Evolutionary conservation across 1,140 invertebrate species (phyloP).

Genomic region (Monochamus saltuarius): DNA sequence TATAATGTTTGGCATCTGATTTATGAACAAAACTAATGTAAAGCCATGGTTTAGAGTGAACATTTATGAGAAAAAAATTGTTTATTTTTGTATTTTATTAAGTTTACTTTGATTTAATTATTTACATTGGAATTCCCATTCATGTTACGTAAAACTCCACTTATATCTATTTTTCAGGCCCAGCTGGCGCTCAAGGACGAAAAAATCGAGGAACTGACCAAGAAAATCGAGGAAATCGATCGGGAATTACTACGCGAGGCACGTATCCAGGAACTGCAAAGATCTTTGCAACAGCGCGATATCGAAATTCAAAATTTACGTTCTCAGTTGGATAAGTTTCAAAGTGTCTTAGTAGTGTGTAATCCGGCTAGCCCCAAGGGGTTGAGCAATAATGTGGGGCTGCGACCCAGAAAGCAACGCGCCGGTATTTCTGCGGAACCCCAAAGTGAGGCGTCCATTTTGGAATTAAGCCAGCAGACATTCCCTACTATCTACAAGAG

Average conservation of each 20-base stretch:
- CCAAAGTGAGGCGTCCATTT: conserved; percentile 72
- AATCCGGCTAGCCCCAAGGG: conserved; percentile 50
- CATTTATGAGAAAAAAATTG: too few species aligned
- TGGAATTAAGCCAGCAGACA: conserved; percentile 74
- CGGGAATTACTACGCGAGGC: conserved; percentile 53
- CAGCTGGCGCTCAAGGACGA: conserved; percentile 53
- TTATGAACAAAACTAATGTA: too few species aligned
- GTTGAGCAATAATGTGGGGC: conserved; percentile 33
- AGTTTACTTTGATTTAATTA: too few species aligned
- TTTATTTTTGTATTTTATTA: too few species aligned
- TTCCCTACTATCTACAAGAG: conserved; percentile 78
- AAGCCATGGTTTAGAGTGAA: too few species aligned
- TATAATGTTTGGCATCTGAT: too few species aligned
- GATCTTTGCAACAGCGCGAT: conserved; percentile 67
- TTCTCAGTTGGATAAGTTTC: conserved; percentile 91
- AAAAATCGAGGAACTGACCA: conserved; percentile 72
- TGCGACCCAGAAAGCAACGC: conserved; percentile 68
- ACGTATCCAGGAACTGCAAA: conserved; percentile 72
- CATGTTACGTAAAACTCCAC: neutral
- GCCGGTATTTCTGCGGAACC: conserved; percentile 94
- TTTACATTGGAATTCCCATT: neutral
- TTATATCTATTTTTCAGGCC: conserved; percentile 48
- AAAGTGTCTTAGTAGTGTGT: conserved; percentile 78
- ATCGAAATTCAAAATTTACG: conserved; percentile 80
- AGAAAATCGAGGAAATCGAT: conserved; percentile 67